Evolutionary conservation across 64 coral and sea anemone genomes (phyloP), one percentile per base, ranked within the genome.

Genomic region (Montipora sp.): DNA sequence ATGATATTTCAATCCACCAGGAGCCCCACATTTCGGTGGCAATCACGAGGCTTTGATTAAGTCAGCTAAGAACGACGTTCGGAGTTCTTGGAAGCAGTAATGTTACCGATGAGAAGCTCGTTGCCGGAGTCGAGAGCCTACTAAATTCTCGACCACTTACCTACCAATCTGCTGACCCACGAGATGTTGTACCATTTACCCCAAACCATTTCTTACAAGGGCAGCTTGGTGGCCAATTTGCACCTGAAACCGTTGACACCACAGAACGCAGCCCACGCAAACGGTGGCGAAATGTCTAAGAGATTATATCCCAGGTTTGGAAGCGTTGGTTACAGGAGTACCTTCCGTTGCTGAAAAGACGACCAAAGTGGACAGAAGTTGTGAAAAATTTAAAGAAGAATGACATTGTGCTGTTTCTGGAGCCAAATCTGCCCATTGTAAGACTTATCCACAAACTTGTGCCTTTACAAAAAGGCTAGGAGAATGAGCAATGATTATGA

Each of bases 1-100:
- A 49, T 95, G 89, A 85, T 75, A 65, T 6, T 94, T 81, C 77
- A 94, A 88, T 5, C 77, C 92, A 7, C 84, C 85, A 19, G 74
- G 15, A 46, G 92, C 92, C 3, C 92, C 92, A 74, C 85, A 94
- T 21, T 93, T 94, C 70, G 82, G 92, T 51, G 92, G 92, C 5
- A 51, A 76, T 20, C 92, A 94, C 24, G 78, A 94, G 14, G 73
- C 75, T 4, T 87, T 95, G 88, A 71, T 95, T 5, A 95, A 87
- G 15, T 75, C 93, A 9, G 93, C 88, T 45, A 95, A 90, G 60
- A 65, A 90, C n/a, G 94, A 91, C 91, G 18, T 91, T 91, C 22
- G 83, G 10, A 21, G 83, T 88, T 2, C 16, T 95, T 5, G 65
- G 83, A 48, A 75, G 20, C 14, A 76, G 57, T 48, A 83, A 95